Conservation (phyloP, 2,888 invertebrate species). For the Hymenopus coronatus region DNA sequence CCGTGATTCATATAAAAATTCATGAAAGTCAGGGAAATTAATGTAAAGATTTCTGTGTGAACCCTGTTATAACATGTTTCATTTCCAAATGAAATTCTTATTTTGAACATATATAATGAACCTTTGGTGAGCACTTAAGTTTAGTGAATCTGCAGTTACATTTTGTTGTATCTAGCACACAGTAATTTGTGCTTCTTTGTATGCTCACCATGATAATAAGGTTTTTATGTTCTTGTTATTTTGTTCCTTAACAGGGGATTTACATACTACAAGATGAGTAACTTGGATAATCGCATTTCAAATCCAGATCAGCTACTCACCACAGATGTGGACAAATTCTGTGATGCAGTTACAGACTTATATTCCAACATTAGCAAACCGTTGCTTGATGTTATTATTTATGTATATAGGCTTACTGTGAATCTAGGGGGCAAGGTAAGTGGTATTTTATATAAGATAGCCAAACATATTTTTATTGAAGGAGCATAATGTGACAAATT, state of each 20-base stretch:
- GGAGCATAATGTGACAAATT: background rate
- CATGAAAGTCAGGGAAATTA: too few species aligned
- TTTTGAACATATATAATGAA: too few species aligned
- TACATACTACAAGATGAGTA: constrained; percentile 95
- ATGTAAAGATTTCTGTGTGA: too few species aligned
- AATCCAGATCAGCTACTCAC: constrained; percentile 96
- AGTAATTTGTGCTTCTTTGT: too few species aligned
- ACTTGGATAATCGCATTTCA: constrained; percentile 89
- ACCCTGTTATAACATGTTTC: too few species aligned
- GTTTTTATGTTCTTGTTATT: background rate
- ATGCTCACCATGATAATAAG: background rate
- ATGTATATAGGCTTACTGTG: constrained; percentile 83
- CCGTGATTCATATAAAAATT: too few species aligned
- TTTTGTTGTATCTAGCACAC: background rate
- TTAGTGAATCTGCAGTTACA: background rate
- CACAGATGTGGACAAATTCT: constrained; percentile 96
- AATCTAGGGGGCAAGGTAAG: constrained; percentile 76
- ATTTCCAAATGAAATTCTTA: too few species aligned
- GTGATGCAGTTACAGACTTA: constrained; percentile 89
- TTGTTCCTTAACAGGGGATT: constrained; percentile 65
- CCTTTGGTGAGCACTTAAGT: too few species aligned
- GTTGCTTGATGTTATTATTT: constrained; percentile 88
- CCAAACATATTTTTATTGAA: background rate
- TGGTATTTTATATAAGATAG: background rate
- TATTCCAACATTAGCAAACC: constrained; percentile 98